Base-by-base conservation (phyloP, 92 coral and sea anemone species). In the Pocillopora grandis region DNA sequence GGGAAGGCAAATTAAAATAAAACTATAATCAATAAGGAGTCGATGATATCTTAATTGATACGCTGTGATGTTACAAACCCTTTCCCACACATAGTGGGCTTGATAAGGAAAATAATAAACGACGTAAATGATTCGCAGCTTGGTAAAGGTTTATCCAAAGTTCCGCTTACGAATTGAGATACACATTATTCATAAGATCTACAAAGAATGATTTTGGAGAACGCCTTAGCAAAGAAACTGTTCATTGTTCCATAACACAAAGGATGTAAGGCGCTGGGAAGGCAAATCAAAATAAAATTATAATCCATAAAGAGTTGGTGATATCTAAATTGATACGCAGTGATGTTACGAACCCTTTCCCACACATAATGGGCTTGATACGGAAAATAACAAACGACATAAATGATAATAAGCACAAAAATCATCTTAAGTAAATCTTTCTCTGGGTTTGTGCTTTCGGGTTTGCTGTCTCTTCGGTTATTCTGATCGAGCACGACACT, bases 161-260 rank as follows among this genome's bases (percentile, higher is more conserved):
- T 58, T 58, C 61, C 14, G 14, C 61, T 58, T 58, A 9, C 14
- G 0, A 58, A 9, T 9, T 58, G 72, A 12, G 72, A 68, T 68
- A 10, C 48, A 49, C 36, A 68, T 68, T 68, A 21, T 67, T 73
- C 52, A 31, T 42, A 31, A n/a, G 36, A 60, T 59, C 66, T 71
- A 37, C 93, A 90, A 8, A 87, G 69, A 9, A 90, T 57, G 16
- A 90, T 67, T 58, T 68, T 84, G 5, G 90, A 78, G 78, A 90
- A 90, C 21, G 87, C 88, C 85, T 73, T 86, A 31, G 90, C 93
- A 78, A 82, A 90, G 56, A 90, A 90, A 56, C 42, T 87, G 79
- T 77, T 90, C 93, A 90, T 90, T 23, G 93, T 90, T 16, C 90
- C 93, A 36, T 90, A 90, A 85, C 90, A 87, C 70, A 90, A 64